A percentile compares a stretch with the other conserved stretches of the same genome.
Evolutionary conservation across 2,113 vertebrate species (phyloP).

Genomic region (Peromyscus californicus): DNA sequence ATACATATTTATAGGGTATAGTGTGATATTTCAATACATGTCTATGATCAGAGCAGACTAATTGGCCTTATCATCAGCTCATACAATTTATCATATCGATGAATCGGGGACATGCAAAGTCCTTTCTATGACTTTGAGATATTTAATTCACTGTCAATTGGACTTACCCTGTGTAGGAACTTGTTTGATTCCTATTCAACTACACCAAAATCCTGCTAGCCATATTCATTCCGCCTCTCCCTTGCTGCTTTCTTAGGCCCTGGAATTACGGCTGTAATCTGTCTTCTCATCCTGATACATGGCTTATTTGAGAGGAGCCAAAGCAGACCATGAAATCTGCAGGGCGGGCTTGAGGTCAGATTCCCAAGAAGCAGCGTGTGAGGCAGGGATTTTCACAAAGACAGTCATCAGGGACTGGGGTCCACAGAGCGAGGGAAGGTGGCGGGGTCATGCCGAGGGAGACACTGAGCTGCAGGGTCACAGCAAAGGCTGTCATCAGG

Average conservation of each 20-base stretch:
- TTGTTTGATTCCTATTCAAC: neutral
- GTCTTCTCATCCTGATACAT: neutral
- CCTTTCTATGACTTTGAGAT: neutral
- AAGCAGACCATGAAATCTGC: neutral
- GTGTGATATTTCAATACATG: neutral
- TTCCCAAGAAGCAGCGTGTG: neutral
- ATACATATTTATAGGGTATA: neutral
- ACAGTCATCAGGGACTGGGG: neutral
- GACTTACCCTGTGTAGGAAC: neutral
- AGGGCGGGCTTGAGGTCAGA: neutral
- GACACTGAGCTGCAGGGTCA: neutral
- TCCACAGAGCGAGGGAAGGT: neutral
- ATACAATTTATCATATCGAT: neutral
- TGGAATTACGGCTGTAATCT: neutral
- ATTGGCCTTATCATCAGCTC: neutral
- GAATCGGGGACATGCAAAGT: neutral
- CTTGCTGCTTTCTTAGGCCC: no score
- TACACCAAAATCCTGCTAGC: no score
- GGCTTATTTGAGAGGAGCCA: neutral
- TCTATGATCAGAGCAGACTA: neutral
- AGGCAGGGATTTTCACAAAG: neutral
- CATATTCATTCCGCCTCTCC: fast-evolving
- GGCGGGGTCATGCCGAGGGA: no score
- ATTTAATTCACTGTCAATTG: neutral
- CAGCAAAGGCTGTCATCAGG: neutral